Evolutionary conservation across 2,888 invertebrate species (phyloP), one percentile per base, ranked within the genome.

Genomic region (Endotricha flammealis): DNA sequence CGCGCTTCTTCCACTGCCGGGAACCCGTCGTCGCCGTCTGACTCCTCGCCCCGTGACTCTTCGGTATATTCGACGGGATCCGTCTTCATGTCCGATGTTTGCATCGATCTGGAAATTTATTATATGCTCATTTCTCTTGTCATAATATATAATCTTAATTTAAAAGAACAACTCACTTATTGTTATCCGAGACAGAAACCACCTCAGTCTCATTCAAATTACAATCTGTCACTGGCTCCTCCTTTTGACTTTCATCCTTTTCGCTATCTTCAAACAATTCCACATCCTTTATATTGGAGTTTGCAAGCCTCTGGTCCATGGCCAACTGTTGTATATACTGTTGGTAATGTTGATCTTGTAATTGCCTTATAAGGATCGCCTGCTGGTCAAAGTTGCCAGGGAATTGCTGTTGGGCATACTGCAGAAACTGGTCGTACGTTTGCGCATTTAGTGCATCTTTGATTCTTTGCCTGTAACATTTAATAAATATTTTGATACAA

Each of bases 311-410:
- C 38, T 81, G 69, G 41, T 85, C 81, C 1, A 88, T 83, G 0
- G 91, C 92, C 23, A 98, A 85, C 73, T 99, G 99, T 59, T 98
- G 96, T 91, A 99, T 97, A 74, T 99, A 99, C 66, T 99, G 98
- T 68, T 98, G 96, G 72, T 98, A 99, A 77, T 99, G 99, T 64
- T 99, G 98, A 57, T 98, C 98, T 80, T 99, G 99, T 29, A 99
- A 85, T 68, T 99, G 98, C 37, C 93, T 89, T 39, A 99, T 96
- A 13, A 99, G 88, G 25, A 95, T 91, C 0, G 95, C 97, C 88
- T 99, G 99, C 88, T 98, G 93, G 53, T 94, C 94, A 1, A 92
- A 92, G 71, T 94, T 93, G 1, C 91, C 93, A 0, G 94, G 93
- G 64, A 91, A 93, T 68, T 99, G 99, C 66, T 98, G 97, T 57